These are phyloP conservation scores for Ochotona curzoniae DNA, from an alignment of 2,113 vertebrate genomes.

Conservation along the genomic window DNA sequence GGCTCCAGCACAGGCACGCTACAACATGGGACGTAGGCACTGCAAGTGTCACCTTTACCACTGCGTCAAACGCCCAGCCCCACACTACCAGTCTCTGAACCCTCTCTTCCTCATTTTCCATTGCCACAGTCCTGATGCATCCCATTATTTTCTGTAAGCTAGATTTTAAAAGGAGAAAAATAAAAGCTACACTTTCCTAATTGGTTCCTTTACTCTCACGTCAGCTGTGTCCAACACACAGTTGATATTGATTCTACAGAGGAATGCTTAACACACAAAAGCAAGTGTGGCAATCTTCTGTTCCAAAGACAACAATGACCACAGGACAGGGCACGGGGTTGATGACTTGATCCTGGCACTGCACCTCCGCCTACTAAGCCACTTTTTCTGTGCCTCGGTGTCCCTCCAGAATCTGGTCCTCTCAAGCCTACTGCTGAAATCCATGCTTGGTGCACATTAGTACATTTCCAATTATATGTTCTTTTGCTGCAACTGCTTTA, in stretches of 20 bases:
- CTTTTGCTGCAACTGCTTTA: neutral
- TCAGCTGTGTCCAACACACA: neutral
- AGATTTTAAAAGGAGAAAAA: neutral
- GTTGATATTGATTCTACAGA: neutral
- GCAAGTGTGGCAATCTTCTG: neutral
- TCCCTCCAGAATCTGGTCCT: neutral
- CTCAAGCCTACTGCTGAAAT: neutral
- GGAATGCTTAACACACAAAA: neutral
- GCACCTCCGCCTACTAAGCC: neutral
- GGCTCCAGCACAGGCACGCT: too few relatives aligned
- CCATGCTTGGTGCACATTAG: neutral
- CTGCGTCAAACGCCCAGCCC: too few relatives aligned
- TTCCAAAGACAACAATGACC: neutral
- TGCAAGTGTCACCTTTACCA: too few relatives aligned
- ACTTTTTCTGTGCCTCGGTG: neutral
- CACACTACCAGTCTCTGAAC: neutral
- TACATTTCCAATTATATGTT: neutral
- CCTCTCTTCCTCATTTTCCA: neutral
- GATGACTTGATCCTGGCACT: fast-evolving
- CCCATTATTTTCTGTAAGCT: neutral
- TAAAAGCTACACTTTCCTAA: neutral
- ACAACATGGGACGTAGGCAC: too few relatives aligned
- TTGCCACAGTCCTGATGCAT: neutral
- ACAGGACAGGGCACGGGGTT: fast-evolving
- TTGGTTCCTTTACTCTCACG: neutral